Base-by-base conservation (phyloP, 2,888 invertebrate genomes). In the Sylvicola cinctus region DNA sequence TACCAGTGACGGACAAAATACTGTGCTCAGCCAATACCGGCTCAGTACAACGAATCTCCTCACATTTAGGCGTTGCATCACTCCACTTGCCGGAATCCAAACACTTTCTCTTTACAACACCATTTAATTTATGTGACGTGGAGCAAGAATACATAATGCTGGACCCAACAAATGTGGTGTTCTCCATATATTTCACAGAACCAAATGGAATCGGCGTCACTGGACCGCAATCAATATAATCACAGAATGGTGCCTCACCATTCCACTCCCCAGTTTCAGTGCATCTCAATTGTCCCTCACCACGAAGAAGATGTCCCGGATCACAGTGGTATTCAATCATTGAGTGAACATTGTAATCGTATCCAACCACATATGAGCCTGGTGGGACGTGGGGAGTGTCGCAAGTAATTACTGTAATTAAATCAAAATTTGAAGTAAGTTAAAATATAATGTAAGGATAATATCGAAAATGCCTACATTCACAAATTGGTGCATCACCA, bases 141-240 rank as follows among this genome's bases (percentile, higher is more conserved):
- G 73, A 67, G 50, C 90, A 90, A 20, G 70, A 70, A 55, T 87
- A 88, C 12, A 67, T 63, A 14, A 87, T 74, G 43, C 79, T 68
- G 45, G 85, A 85, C 40, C 75, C 78, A 31, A 87, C 61, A 50
- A 78, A 76, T 0, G 87, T 87, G 2, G 76, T 78, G 15, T 70
- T 74, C 46, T 83, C 79, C 1, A 70, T 54, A 44, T 88, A 80
- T 29, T 74, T 73, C 1, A 76, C 66, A 14, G 70, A 65, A 4
- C 88, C 90, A 49, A 79, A 81, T 1, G 76, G 67, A 43, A 87
- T 57, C 0, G 83, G 70, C 3, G 79, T 68, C 12, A 88, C 74
- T 49, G 80, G 74, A 5, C 85, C 88, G 50, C 90, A 90, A 49
- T 90, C 87, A 40, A 90, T 72, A 52, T 79, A 87, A 67, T 83